Percentiles rank a stretch among this genome's conserved stretches.
Evolutionary conservation across 2,113 vertebrate species (phyloP).

Genomic region (Ariopsis seemanni): DNA sequence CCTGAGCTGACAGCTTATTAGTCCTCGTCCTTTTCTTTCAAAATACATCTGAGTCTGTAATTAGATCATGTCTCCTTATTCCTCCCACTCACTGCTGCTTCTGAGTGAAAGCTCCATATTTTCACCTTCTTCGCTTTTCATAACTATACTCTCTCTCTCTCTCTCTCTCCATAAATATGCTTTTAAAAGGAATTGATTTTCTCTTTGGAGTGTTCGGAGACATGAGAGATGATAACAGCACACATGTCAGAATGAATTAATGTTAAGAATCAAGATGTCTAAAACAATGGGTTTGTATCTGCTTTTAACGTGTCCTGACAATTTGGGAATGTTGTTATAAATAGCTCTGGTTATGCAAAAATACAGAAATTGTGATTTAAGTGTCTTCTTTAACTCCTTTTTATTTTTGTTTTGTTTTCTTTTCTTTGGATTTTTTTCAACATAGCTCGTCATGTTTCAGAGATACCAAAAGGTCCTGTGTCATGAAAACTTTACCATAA

Average conservation of each 20-base stretch:
- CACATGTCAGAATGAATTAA: constrained; percentile 28
- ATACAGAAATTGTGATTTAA: not conserved
- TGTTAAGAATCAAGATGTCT: not conserved
- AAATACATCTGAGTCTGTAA: constrained; percentile 43
- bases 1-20: constrained; percentile 49
- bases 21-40: constrained; percentile 41
- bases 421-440: not conserved
- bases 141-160: not conserved
- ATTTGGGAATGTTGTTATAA: not conserved
- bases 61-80: constrained; percentile 42
- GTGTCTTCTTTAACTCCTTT: not conserved
- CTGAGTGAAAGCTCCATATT: constrained; percentile 38
- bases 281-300: constrained; percentile 3
- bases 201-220: constrained; percentile 19
- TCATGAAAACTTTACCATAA: not conserved
- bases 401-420: not conserved
- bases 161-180: constrained; percentile 13
- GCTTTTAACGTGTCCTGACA: not conserved
- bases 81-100: constrained; percentile 29
- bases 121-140: constrained; percentile 18
- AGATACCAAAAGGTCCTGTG: not conserved
- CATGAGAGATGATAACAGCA: constrained; percentile 8
- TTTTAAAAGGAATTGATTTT: constrained; percentile 23
- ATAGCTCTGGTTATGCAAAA: not conserved
- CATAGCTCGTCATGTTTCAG: no score